Evolutionary conservation across 2,113 vertebrate species (phyloP).

Genomic region (Rhea pennata): DNA sequence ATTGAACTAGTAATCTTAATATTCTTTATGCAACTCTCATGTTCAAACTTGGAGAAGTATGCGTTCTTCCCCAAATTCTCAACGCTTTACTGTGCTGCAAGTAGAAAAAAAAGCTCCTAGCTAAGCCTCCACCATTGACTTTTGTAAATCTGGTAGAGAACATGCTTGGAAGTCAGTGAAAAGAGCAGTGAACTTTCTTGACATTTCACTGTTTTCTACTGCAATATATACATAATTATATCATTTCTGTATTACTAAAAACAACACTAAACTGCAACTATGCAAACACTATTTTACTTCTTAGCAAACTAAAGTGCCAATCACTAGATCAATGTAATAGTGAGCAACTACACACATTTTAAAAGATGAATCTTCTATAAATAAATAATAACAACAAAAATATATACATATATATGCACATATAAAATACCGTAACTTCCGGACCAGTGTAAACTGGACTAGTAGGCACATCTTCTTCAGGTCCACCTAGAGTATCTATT

Average conservation of each 20-base stretch:
- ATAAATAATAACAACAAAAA: not conserved
- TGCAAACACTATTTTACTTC: not conserved
- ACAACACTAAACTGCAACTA: not conserved
- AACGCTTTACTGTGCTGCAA: not conserved
- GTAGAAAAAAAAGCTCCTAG: not conserved
- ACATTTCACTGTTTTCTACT: not conserved
- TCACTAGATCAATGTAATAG: not conserved
- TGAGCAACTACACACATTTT: not conserved
- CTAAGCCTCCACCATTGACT: not conserved
- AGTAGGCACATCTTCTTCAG: slow-evolving; percentile 59
- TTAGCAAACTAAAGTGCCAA: not conserved
- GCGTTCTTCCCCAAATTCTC: not conserved
- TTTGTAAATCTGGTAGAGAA: not conserved
- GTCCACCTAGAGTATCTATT: slow-evolving; percentile 72
- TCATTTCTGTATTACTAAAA: not conserved
- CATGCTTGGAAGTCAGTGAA: not conserved
- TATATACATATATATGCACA: not conserved
- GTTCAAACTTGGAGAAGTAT: not conserved
- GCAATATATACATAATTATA: not conserved
- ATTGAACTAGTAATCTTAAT: not conserved
- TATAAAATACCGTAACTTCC: slow-evolving; percentile 61
- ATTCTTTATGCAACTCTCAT: not conserved
- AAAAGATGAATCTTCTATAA: not conserved
- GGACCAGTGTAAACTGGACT: slow-evolving; percentile 73
- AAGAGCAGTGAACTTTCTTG: not conserved